Base-by-base conservation (phyloP, 2,797 vertebrate species). In the Gobio occitaniae region DNA sequence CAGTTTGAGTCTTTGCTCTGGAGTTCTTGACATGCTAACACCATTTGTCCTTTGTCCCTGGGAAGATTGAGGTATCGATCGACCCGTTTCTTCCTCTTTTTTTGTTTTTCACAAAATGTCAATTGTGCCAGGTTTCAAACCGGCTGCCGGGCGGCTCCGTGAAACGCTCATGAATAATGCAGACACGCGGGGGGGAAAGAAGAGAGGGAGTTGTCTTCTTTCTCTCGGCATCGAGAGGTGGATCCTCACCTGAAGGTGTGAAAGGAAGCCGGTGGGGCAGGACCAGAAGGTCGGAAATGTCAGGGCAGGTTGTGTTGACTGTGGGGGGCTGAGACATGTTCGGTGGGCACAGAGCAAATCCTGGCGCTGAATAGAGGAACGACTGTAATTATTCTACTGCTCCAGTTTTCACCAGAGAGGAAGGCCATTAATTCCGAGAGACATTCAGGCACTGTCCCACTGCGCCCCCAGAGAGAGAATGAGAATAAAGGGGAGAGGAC, bases 371-470 rank as follows among this genome's bases (percentile, higher is more conserved):
- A 91, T 91, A 91, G 88, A 80, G 89, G 86, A 93, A 90, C 82
- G 84, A 86, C 87, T 91, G 91, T 92, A 94, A 94, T 94, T 92
- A 94, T 91, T 90, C 86, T 32, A 82, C 90, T 91, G 92, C 86
- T 93, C 86, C 88, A 89, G 87, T 92, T 94, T 92, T 91, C 90
- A 93, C 86, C 90, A 54, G 70, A 92, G 91, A 87, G 86, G 80
- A 90, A 89, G 86, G 85, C 90, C 84, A 92, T 93, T 94, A 92
- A 93, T 93, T 93, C 91, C 89, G 89, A 86, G 87, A 91, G 92
- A 93, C 91, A 92, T 90, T 93, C 89, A 89, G 82, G 89, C 84
- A 83, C 81, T 44, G 78, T 88, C 90, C 89, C 80, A 75, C 85
- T 87, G 79, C 88, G 88, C 87, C 86, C 91, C 91, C 89, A 78